phyloP scores from a whole-genome alignment of 2,888 invertebrate species.

The Limenitis arthemis region DNA sequence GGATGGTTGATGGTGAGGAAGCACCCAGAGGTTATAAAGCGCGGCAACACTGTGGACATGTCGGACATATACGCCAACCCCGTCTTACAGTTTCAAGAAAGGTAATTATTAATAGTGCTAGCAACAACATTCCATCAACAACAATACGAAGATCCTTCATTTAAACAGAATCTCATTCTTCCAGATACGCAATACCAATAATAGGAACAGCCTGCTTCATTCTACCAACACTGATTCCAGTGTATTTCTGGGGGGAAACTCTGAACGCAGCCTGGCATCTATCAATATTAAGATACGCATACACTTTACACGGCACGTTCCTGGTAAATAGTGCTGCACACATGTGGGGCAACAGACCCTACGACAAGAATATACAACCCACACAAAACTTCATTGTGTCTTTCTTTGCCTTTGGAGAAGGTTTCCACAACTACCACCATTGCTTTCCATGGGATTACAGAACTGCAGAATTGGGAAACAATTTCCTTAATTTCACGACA shows the following conservation, averaged over 20 bases:
- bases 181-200: constrained; percentile 72
- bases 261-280: constrained; percentile 45
- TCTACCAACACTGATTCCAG: constrained; percentile 49
- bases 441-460: constrained; percentile 43
- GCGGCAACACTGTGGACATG: constrained; percentile 79
- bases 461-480: constrained; percentile 37
- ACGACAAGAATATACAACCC: constrained; percentile 44
- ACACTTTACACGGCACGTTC: constrained; percentile 70
- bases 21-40: constrained; percentile 80
- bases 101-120: too few species aligned
- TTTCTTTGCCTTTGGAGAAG: constrained; percentile 36
- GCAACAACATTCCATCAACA: neutral
- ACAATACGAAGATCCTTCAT: neutral
- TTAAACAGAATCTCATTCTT: constrained; percentile 1
- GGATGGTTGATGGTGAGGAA: constrained; percentile 86
- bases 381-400: constrained; percentile 32
- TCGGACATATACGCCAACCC: constrained; percentile 79
- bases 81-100: constrained; percentile 79
- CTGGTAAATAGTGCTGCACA: constrained; percentile 78
- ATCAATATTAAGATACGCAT: constrained; percentile 62
- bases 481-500: constrained; percentile 31
- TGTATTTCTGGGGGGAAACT: constrained; percentile 72
- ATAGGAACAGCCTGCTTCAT: constrained; percentile 72
- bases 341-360: constrained; percentile 54
- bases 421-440: constrained; percentile 47